A percentile compares a stretch with the other conserved stretches of the same genome.
Evolutionary conservation across 2,113 vertebrate genomes (phyloP).

Genomic region (Oreochromis spilurus): DNA sequence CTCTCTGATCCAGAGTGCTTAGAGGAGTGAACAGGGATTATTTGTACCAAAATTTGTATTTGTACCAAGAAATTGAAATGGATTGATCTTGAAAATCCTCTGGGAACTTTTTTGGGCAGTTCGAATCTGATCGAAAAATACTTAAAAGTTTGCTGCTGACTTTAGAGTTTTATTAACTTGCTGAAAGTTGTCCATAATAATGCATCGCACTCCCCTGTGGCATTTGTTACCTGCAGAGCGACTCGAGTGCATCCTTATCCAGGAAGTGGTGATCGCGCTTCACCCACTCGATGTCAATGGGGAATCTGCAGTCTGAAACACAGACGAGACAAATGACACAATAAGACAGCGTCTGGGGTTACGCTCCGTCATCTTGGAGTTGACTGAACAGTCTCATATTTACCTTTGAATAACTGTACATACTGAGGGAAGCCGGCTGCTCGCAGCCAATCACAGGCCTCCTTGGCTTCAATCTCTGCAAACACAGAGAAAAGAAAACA

Average conservation of each 20-base stretch:
- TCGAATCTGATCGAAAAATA: neutral
- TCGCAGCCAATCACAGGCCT: slow-evolving; percentile 87
- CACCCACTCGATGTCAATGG: slow-evolving; percentile 33
- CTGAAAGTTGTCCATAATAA: neutral
- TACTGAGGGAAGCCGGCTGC: slow-evolving; percentile 90
- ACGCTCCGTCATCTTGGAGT: neutral
- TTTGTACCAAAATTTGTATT: neutral
- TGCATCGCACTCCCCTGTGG: neutral
- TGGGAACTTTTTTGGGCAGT: neutral
- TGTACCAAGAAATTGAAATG: neutral
- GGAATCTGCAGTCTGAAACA: slow-evolving; percentile 48
- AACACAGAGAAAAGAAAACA: slow-evolving; percentile 45
- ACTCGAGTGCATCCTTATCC: slow-evolving; percentile 52
- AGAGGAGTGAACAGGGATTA: neutral
- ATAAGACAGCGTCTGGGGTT: neutral
- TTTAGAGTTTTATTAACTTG: neutral
- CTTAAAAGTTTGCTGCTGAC: neutral
- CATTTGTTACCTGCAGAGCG: slow-evolving; percentile 50
- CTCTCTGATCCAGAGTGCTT: fast-evolving
- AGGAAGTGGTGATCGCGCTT: slow-evolving; percentile 54
- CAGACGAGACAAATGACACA: neutral
- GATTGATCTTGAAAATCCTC: neutral
- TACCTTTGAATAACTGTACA: slow-evolving; percentile 88
- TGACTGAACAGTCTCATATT: slow-evolving; percentile 20
- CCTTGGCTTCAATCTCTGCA: slow-evolving; percentile 87